Evolutionary conservation across 2,888 invertebrate genomes (phyloP).

Genomic region (Hedychridium roseum): DNA sequence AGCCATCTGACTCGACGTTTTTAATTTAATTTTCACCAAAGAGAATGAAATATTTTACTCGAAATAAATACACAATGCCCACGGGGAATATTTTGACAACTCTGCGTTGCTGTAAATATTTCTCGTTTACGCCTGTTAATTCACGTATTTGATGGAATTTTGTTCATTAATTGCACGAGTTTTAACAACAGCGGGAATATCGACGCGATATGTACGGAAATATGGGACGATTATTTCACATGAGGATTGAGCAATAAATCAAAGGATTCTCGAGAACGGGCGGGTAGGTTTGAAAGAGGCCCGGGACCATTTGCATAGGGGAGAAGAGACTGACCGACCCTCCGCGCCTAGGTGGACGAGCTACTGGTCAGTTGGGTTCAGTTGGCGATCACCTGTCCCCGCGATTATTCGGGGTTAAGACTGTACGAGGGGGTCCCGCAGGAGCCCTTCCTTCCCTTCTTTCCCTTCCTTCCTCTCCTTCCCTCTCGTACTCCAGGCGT

Average conservation of each 20-base stretch:
- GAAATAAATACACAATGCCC: too few species aligned
- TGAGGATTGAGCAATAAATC: conserved; percentile 36
- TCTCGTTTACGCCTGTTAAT: too few species aligned
- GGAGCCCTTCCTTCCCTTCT: conserved; percentile 26
- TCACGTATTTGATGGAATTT: too few species aligned
- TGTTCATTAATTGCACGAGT: too few species aligned
- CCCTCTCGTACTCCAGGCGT: conserved; percentile 22
- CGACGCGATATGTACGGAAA: conserved; percentile 14
- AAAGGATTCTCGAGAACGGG: conserved; percentile 26
- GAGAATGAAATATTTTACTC: too few species aligned
- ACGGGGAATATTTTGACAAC: too few species aligned
- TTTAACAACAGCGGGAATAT: too few species aligned
- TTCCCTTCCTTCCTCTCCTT: conserved; percentile 17
- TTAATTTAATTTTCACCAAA: too few species aligned
- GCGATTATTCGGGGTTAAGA: conserved; percentile 60
- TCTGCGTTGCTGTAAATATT: too few species aligned
- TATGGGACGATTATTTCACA: conserved; percentile 16
- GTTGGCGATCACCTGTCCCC: conserved; percentile 56
- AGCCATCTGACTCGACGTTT: too few species aligned
- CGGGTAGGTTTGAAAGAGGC: conserved; percentile 22
- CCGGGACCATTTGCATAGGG: conserved; percentile 48
- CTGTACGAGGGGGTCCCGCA: conserved; percentile 28
- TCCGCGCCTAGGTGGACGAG: conserved; percentile 13
- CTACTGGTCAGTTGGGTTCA: conserved; percentile 49
- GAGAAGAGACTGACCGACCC: conserved; percentile 28